Conservation (phyloP, 2,797 vertebrate genomes). For the Tragelaphus eurycerus region DNA sequence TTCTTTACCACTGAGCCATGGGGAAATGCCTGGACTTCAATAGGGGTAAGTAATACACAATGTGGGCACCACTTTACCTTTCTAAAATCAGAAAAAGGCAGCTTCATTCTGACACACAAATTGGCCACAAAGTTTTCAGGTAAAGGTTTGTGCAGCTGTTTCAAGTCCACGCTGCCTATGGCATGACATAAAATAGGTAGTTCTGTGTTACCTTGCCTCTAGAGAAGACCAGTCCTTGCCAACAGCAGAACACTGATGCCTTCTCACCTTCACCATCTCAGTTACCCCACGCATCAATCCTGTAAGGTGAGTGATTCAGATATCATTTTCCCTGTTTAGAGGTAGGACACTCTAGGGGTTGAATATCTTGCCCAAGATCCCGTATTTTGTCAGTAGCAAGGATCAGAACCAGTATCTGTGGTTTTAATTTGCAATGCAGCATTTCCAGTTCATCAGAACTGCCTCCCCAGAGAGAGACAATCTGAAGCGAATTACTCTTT, state of each 20-base stretch:
- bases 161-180: neutral
- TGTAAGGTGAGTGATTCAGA: neutral
- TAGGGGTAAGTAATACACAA: neutral
- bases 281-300: neutral
- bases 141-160: neutral
- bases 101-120: neutral
- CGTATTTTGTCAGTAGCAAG: neutral
- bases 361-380: neutral
- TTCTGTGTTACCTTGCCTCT: neutral
- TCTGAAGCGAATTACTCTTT: conserved; percentile 38
- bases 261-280: neutral
- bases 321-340: neutral
- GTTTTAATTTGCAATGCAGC: neutral
- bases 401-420: neutral
- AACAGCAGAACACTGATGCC: neutral
- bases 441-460: conserved; percentile 5
- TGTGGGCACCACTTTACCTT: neutral
- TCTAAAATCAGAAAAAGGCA: neutral
- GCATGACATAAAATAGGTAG: neutral
- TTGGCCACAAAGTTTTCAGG: neutral
- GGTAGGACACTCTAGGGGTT: neutral
- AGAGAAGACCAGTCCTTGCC: neutral
- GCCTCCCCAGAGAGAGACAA: conserved; percentile 34
- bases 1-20: neutral
- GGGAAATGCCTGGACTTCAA: neutral